Evolutionary conservation across 2,888 invertebrate genomes (phyloP), one percentile per base, ranked within the genome.

Genomic region (Ichneumon xanthorius): DNA sequence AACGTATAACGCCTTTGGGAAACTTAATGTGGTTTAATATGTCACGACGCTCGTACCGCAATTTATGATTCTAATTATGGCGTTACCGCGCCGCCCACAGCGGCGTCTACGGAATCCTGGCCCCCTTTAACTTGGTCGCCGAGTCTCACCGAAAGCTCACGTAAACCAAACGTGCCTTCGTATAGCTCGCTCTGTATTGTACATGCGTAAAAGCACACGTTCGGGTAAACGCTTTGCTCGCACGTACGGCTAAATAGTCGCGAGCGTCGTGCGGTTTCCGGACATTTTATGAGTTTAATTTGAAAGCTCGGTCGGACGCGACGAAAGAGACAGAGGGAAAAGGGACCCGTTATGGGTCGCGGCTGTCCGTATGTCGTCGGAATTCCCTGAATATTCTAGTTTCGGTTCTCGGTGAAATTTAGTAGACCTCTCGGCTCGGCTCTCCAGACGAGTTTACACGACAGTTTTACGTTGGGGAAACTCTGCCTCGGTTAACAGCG

Each of bases 281-380:
- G 88, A 86, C 90, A 85, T 92, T 93, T 93, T 93, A 92, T 91
- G 92, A 92, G 89, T 92, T 92, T 92, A 92, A 93, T 93, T 93
- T 92, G 89, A 89, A 90, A 88, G 83, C 89, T 83, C 84, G 33
- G 82, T 72, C 77, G 67, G 72, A 82, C 71, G 63, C 58, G 73
- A 72, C 50, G 67, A 61, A 37, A 48, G 70, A 67, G 37, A 80
- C 63, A 45, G 40, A 73, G 55, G 11, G 30, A 77, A 75, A 48
- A 55, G 55, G 45, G 48, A n/a, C 48, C 37, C 2, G 48, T 22
- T 58, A n/a, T 45, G 37, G 53, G 58, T 61, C 53, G 53, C 55
- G 68, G 63, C 45, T 75, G 70, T 65, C 50, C 75, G 71, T 48
- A 48, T 45, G 53, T 63, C 68, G 50, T 37, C 30, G 37, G 70